A percentile compares a stretch with the other conserved stretches of the same genome.
phyloP scores from a whole-genome alignment of 2,888 invertebrate genomes.

The Plagiodera versicolora region DNA sequence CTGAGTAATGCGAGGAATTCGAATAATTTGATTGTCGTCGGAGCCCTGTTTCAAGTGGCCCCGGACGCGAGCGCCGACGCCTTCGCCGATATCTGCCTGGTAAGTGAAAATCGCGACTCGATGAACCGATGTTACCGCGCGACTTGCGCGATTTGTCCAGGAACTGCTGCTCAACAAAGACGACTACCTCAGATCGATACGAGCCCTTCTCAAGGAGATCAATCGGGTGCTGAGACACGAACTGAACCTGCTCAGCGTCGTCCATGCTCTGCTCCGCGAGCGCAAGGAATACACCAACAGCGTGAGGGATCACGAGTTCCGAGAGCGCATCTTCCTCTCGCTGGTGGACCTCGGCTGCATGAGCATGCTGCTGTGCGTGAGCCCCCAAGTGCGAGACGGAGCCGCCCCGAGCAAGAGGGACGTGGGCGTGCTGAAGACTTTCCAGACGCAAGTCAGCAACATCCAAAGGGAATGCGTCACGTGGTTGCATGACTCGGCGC shows the following conservation, averaged over 20 bases:
- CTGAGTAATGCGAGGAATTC: constrained; percentile 88
- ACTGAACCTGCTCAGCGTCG: constrained; percentile 77
- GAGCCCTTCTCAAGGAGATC: constrained; percentile 85
- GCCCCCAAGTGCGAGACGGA: constrained; percentile 73
- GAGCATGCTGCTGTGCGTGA: constrained; percentile 78
- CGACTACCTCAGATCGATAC: constrained; percentile 85
- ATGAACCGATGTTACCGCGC: no score
- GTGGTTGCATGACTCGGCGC: constrained; percentile 85
- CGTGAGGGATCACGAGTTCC: constrained; percentile 67
- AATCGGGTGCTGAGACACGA: constrained; percentile 82
- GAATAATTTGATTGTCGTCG: constrained; percentile 92
- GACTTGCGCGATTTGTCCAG: no score
- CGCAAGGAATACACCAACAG: constrained; percentile 64
- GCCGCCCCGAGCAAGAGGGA: constrained; percentile 57
- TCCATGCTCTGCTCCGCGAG: constrained; percentile 72
- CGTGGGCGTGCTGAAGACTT: constrained; percentile 57
- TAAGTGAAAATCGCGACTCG: no score
- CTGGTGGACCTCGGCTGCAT: constrained; percentile 84
- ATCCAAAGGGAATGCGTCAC: constrained; percentile 85
- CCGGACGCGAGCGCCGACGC: constrained; percentile 81
- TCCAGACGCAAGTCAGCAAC: constrained; percentile 53
- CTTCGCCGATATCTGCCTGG: constrained; percentile 80
- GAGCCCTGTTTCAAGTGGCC: constrained; percentile 83
- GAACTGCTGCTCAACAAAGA: constrained; percentile 86
- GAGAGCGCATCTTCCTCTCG: constrained; percentile 82